Base-by-base conservation (phyloP, 2,888 invertebrate species). In the Ophion costatus region DNA sequence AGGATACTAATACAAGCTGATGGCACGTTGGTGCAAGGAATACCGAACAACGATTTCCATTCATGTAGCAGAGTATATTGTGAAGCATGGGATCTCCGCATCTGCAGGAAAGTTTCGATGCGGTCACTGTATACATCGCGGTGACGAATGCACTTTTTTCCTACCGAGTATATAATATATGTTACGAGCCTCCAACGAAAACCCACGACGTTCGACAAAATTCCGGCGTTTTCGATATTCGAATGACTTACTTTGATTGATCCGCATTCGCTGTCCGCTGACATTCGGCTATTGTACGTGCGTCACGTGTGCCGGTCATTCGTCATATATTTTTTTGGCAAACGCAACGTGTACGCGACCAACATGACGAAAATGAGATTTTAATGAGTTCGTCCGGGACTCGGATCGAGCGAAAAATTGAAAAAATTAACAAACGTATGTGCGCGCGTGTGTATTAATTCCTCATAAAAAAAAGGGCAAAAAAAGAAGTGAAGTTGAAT, bases 21-120 rank as follows among this genome's bases (percentile, higher is more conserved):
- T 6, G 57, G 24, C 69, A 69, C 45, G 67, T 76, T 67, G 67
- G 56, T 57, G 17, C n/a, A 66, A 45, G 66, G 56, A 42, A 70
- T 20, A 61, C 17, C 24, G 82, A 64, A 82, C 82, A 77, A 82
- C 66, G 82, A 63, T 24, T 69, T 14, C 78, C 73, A 74, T 82
- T 82, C 82, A 82, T 5, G 51, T 17, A 3, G 14, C 14, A 51
- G 17, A 51, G 14, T 51, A 51, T 17, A 5, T 17, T 51, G 45
- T 56, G 45, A 10, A 5, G 22, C 45, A 6, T 5, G 9, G 17
- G 71, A 51, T 20, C 69, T 78, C 29, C 69, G 24, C 78, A 82
- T 78, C 78, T 78, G 78, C 78, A 74, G 78, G 38, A 78, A 78
- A 24, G 10, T 33, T 56, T 70, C 63, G 73, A 74, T 67, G 42